A percentile compares a stretch with the other conserved stretches of the same genome.
These are phyloP conservation scores for Tetramorium bicarinatum DNA, from an alignment of 2,888 invertebrate species.

Conservation along the genomic window DNA sequence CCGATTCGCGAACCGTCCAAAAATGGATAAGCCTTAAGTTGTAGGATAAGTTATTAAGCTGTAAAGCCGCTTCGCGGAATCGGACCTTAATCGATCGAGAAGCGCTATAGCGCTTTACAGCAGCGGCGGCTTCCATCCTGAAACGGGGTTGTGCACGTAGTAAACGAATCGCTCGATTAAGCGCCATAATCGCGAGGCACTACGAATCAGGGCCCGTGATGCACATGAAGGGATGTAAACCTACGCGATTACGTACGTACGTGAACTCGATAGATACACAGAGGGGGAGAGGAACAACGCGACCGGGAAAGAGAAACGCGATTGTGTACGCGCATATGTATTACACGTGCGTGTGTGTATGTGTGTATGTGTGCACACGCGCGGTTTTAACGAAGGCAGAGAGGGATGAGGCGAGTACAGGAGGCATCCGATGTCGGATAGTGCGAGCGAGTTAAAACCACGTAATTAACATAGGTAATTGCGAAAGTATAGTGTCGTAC, in stretches of 20 bases:
- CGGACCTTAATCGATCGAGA: constrained; percentile 37
- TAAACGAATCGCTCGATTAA: constrained; percentile 78
- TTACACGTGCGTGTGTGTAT: neutral
- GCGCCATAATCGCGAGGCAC: constrained; percentile 78
- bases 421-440: constrained; percentile 46
- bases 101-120: neutral
- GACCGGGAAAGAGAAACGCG: constrained; percentile 41
- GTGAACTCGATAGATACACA: constrained; percentile 70
- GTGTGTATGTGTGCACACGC: neutral
- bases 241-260: constrained; percentile 71
- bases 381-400: constrained; percentile 38
- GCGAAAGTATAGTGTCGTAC: constrained; percentile 73
- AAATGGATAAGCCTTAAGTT: constrained; percentile 16
- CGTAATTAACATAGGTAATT: constrained; percentile 80
- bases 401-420: constrained; percentile 23
- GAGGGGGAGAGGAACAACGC: constrained; percentile 33
- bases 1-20: neutral
- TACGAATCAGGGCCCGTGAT: constrained; percentile 74
- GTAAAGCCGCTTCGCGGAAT: constrained; percentile 20
- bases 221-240: constrained; percentile 70
- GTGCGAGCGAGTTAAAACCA: constrained; percentile 70
- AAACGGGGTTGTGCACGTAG: constrained; percentile 68
- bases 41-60: neutral
- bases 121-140: neutral
- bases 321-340: too few relatives aligned